These are phyloP conservation scores for Pachyuromys duprasi DNA, from an alignment of 2,797 vertebrate species.

Conservation along the genomic window DNA sequence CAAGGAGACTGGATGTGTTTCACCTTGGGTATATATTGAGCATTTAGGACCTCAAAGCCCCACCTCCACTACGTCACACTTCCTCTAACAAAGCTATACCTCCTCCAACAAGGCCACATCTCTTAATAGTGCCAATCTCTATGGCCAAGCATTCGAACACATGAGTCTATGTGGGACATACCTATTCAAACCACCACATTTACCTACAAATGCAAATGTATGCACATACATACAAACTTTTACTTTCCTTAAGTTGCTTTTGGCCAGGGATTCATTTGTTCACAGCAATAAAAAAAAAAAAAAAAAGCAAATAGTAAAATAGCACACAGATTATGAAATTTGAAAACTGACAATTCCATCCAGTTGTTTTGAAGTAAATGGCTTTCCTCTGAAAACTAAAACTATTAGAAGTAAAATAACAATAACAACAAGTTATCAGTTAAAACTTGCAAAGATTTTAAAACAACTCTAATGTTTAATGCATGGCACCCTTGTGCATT, in stretches of 20 bases:
- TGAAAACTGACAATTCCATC: neutral
- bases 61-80: no score
- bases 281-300: neutral
- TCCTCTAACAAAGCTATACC: no score
- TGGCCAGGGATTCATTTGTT: neutral
- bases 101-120: no score
- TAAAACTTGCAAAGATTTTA: neutral
- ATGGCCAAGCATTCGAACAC: no score
- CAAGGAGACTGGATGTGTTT: no score
- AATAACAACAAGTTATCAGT: neutral
- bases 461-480: neutral
- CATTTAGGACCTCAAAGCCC: no score
- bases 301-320: neutral
- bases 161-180: no score
- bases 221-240: neutral
- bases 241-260: neutral
- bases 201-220: neutral
- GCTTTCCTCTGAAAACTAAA: neutral
- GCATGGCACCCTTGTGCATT: no score
- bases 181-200: no score
- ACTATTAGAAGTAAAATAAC: neutral
- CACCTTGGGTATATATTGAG: no score
- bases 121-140: no score
- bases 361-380: neutral
- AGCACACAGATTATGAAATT: neutral